Evolutionary conservation across 2,113 vertebrate genomes (phyloP).

Genomic region (Xenopus borealis): DNA sequence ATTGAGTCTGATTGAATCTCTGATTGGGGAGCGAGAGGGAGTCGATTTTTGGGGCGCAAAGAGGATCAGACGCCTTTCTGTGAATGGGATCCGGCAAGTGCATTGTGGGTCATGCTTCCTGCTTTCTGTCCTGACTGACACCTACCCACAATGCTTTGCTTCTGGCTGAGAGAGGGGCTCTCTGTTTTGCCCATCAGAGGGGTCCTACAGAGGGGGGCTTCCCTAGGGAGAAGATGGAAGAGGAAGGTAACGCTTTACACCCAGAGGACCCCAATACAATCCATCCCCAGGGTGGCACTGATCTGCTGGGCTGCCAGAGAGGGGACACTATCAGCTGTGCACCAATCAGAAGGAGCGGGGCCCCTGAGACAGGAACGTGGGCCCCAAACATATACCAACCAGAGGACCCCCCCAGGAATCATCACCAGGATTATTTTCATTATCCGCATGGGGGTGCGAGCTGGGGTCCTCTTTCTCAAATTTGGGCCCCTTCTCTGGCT

Average conservation of each 20-base stretch:
- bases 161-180: background rate
- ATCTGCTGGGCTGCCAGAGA: conserved; percentile 57
- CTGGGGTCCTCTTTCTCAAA: conserved; percentile 74
- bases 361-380: background rate
- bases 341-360: background rate
- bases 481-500: conserved; percentile 82
- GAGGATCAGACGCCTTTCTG: background rate
- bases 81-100: background rate
- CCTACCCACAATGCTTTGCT: background rate
- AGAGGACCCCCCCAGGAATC: background rate
- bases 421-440: conserved; percentile 55
- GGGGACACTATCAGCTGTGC: conserved; percentile 26
- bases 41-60: no score
- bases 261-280: background rate
- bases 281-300: conserved; percentile 61
- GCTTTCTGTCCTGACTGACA: background rate
- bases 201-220: background rate
- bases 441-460: conserved; percentile 68
- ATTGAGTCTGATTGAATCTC: no score
- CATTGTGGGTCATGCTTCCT: no score
- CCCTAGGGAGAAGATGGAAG: background rate
- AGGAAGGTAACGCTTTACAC: background rate
- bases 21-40: no score
- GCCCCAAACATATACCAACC: background rate
- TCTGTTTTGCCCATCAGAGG: background rate